Base-by-base conservation (phyloP, 1,140 invertebrate genomes). In the Eriosoma lanigerum region DNA sequence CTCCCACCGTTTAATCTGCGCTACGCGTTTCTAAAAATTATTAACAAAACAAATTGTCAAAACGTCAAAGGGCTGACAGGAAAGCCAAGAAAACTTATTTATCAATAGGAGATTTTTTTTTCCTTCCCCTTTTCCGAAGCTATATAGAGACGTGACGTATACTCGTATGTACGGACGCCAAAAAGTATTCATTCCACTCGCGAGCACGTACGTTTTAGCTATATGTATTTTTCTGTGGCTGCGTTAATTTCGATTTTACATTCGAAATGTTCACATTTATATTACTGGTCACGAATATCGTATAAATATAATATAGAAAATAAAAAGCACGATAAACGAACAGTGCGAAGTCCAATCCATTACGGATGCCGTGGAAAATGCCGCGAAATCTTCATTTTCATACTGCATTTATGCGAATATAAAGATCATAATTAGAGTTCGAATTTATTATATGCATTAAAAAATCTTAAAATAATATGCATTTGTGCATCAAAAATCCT, bases 151-250 rank as follows among this genome's bases (percentile, higher is more conserved):
- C 64, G 64, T 68, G 38, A 68, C 64, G 38, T 68, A n/a, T n/a
- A n/a, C n/a, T n/a, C n/a, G n/a, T n/a, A 68, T 68, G 38, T 21
- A 68, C 64, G 13, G 21, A 46, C 38, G 38, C 38, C 38, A 15
- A 68, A 44, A 68, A 68, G n/a, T 68, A 68, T 68, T 68, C 38
- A 24, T 68, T 46, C 64, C 32, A 46, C 64, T 13, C 32, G n/a
- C n/a, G n/a, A 68, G 32, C 64, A 68, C 38, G 64, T 68, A 68
- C 64, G 19, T 68, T 68, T 68, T 68, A 68, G 64, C 46, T 68
- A 68, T 68, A 68, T 68, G 44, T 68, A 68, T 68, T 68, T 68
- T 68, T 68, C 38, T 46, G 64, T 68, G 24, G 38, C n/a, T 68
- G 38, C 38, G n/a, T n/a, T 68, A 68, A 68, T 68, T 68, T 68